Evolutionary conservation across 2,888 invertebrate genomes (phyloP), one percentile per base, ranked within the genome.

Genomic region (Beris morrisii): DNA sequence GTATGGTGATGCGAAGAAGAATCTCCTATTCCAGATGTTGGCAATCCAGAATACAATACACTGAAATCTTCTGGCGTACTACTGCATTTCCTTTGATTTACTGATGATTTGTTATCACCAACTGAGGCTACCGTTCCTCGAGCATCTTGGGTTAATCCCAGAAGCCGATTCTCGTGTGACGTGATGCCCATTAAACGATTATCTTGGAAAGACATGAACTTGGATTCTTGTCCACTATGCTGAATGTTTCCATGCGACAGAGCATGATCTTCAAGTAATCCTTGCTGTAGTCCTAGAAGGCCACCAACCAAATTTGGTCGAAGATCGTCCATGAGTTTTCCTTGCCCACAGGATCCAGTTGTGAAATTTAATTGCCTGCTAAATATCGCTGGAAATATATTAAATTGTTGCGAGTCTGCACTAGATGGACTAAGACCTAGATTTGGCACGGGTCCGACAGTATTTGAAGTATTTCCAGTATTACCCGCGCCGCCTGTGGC

Each of bases 321-420:
- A 73, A 93, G 82, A 77, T 93, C 93, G 78, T 93, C 93, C 93
- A 93, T 93, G 79, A 92, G 87, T 78, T 91, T 91, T 73, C 88
- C 88, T 76, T 90, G 89, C 32, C 89, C 88, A 76, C 88, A 87
- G 67, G 85, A 86, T 68, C 88, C 86, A 69, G 86, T 82, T 58
- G 88, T 87, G 81, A 93, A 93, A 81, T 93, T 93, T 73, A 93
- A 85, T 82, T 93, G 93, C 71, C 93, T 85, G 83, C 92, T 92
- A 82, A 93, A 93, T 79, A 93, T 93, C 69, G 93, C 93, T 75
- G 93, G 93, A 82, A 93, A 93, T 76, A 93, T 93, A 84, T 93
- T 93, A 84, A 93, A 93, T 83, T 92, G 92, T 79, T 92, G 91
- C 71, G 81, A 80, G 70, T 81, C 81, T 59, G 77, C 79, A 43